Conservation (phyloP, 2,113 vertebrate species). For the Gopherus flavomarginatus region DNA sequence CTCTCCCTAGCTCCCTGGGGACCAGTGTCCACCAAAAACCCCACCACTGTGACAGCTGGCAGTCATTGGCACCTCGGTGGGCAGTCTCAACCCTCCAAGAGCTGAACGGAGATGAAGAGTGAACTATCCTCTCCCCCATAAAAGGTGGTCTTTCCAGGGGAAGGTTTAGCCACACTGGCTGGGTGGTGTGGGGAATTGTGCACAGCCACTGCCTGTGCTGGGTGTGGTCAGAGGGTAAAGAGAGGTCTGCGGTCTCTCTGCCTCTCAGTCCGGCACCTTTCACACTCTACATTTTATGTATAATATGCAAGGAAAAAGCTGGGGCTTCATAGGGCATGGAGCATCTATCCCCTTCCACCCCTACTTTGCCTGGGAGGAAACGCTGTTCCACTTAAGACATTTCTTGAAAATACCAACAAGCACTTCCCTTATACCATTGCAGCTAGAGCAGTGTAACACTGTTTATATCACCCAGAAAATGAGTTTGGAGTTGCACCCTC, state of each 20-base stretch:
- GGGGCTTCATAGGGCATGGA: neutral
- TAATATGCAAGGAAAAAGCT: neutral
- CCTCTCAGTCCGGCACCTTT: neutral
- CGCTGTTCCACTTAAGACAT: neutral
- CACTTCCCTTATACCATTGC: neutral
- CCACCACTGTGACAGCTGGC: neutral
- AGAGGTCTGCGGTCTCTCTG: neutral
- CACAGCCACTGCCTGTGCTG: neutral
- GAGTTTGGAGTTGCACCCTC: neutral
- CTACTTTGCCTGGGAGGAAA: neutral
- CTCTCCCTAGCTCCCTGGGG: neutral
- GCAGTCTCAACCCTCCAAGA: neutral
- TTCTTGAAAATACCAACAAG: neutral
- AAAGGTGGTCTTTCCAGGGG: neutral
- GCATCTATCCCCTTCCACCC: neutral
- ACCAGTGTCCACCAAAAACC: neutral
- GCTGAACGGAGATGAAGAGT: neutral
- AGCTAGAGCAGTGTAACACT: neutral
- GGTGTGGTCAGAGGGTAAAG: neutral
- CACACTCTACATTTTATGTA: neutral
- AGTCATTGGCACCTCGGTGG: neutral
- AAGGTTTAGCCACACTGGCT: neutral
- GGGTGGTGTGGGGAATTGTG: neutral
- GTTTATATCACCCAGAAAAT: neutral
- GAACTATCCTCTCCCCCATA: neutral